These are phyloP conservation scores for Agrochola lychnidis DNA, from an alignment of 2,888 invertebrate species.

Conservation along the genomic window DNA sequence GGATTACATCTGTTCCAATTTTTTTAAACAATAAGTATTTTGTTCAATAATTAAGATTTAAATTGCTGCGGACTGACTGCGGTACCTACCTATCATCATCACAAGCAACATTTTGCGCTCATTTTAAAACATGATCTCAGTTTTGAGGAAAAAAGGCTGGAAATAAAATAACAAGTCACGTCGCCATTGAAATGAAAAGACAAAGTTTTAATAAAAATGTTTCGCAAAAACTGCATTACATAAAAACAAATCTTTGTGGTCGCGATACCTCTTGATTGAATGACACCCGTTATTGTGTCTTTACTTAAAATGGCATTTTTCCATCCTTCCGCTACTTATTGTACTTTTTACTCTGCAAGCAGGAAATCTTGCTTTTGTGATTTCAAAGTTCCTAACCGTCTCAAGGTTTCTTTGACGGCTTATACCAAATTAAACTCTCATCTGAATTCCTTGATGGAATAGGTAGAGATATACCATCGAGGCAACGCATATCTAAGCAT, in stretches of 20 bases:
- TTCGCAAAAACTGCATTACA: conserved; percentile 56
- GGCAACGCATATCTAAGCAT: too few species aligned
- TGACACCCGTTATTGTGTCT: conserved; percentile 47
- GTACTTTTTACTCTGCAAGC: conserved; percentile 18
- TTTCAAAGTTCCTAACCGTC: not conserved
- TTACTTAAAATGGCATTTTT: conserved; percentile 43
- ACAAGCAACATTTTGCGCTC: not conserved
- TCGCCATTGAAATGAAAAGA: conserved; percentile 43
- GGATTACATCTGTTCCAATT: not conserved
- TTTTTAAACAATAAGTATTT: not conserved
- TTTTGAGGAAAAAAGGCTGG: conserved; percentile 34
- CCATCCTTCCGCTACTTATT: conserved; percentile 34
- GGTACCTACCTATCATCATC: not conserved
- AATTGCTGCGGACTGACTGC: not conserved
- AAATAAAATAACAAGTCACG: conserved; percentile 40
- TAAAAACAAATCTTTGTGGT: conserved; percentile 47
- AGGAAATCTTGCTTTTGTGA: conserved; percentile 26
- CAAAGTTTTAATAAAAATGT: conserved; percentile 60
- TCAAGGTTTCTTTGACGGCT: not conserved
- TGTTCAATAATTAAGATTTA: not conserved
- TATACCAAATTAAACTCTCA: not conserved
- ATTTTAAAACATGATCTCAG: conserved; percentile 19
- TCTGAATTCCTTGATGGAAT: not conserved
- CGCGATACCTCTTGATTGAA: conserved; percentile 52
- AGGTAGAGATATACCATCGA: too few species aligned